Base-by-base conservation (phyloP, 1,140 invertebrate species). In the Yoshiicerus persimilis region DNA sequence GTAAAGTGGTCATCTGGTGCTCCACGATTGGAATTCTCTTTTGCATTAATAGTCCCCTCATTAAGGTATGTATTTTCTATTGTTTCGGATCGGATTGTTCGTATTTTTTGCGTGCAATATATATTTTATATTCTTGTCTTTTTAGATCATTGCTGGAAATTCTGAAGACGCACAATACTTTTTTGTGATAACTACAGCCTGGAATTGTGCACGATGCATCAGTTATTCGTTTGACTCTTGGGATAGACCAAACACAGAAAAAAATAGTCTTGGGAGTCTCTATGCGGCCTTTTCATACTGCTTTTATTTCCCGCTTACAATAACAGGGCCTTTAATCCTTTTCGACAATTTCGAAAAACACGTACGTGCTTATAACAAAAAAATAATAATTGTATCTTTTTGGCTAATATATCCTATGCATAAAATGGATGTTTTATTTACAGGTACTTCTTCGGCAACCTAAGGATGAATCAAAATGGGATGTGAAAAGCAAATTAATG, bases 241-340 rank as follows among this genome's bases (percentile, higher is more conserved):
- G 47, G 86, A 90, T 27, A 88, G 86, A 91, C 23, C 88, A 91
- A 64, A 91, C 91, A 93, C 10, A 4, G 66, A 47, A 8, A 75
- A n/a, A 8, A 30, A 62, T n/a, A 4, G 86, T 92, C 94, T 75
- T 41, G 91, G 1, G 91, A 38, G 41, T 0, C 38, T 91, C 13
- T 23, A 93, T 6, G 90, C 94, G 32, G 93, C 94, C 89, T 91
- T 96, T 27, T 94, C 95, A 38, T 98, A 97, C 91, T 94, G 94
- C 88, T 94, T 97, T 88, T 98, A 98, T 92, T 94, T 97, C 62
- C 97, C 97, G 34, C 93, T 95, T 11, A 93, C 96, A 64, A 95
- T 96, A 90, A 94, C 95, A 89, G 97, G 97, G 70, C 97, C 97
- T 30, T 93, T 97, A 84, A 94, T 98, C 89, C 93, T 95, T 6